A percentile compares a stretch with the other conserved stretches of the same genome.
Conservation (phyloP, 2,797 vertebrate genomes). For the Alfaro cultratus region DNA sequence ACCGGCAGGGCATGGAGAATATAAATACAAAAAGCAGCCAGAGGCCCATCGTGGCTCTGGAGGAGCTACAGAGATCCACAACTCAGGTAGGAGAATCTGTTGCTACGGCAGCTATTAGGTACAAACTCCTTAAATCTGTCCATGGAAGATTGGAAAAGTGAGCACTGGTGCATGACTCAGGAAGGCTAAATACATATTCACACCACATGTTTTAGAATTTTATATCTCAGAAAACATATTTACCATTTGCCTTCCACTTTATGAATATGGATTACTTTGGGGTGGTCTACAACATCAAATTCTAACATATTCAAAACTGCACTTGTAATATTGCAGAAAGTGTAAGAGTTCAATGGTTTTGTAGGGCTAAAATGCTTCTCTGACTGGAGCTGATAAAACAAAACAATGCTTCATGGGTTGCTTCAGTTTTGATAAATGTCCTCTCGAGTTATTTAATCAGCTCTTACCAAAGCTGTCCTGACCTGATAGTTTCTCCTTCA, state of each 20-base stretch:
- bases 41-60: background rate
- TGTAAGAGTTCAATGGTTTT: background rate
- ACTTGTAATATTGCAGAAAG: background rate
- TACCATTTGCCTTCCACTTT: background rate
- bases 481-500: slow-evolving; percentile 35
- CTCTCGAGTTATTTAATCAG: slow-evolving; percentile 18
- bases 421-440: slow-evolving; percentile 18
- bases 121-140: background rate
- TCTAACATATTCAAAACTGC: background rate
- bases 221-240: background rate
- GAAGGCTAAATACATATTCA: background rate
- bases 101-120: background rate
- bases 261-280: background rate
- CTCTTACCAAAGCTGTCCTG: slow-evolving; percentile 15
- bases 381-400: background rate
- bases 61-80: background rate
- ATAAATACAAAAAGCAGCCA: background rate
- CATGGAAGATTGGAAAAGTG: background rate
- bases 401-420: background rate
- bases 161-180: background rate
- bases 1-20: too few species aligned
- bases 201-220: background rate
- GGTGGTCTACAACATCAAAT: background rate
- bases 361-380: background rate
- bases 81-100: background rate